Evolutionary conservation across 2,113 vertebrate genomes (phyloP), one percentile per base, ranked within the genome.

Genomic region (Philantomba maxwellii): DNA sequence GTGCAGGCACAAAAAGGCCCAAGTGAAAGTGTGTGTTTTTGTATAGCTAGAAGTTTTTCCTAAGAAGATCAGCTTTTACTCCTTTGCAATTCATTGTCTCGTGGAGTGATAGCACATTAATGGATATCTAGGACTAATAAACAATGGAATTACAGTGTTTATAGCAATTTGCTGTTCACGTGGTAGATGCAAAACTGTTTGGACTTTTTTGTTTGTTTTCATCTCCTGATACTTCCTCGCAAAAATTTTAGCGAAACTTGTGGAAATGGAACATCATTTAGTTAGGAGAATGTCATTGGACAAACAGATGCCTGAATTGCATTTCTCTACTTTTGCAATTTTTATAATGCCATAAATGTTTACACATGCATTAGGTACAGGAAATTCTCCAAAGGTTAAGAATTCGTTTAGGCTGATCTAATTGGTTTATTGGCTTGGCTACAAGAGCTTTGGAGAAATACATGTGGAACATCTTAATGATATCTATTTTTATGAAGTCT

Each of bases 351-450:
- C 88, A 75, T 77, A 83, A 97, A 97, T 85, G n/a, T 97, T 97
- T 97, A 98, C 39, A 95, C 53, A 90, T 80, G 60, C 49, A 51
- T 84, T 95, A 91, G 45, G 60, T 53, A 83, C 93, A 98, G 97
- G 92, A 96, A 98, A 93, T 91, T 94, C 97, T 94, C 75, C 66
- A 51, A 94, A 97, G 78, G 91, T 88, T 94, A 97, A 96, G 94
- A 51, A 86, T 98, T 87, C 92, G 91, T 92, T 73, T 96, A 39
- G 21, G 16, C 78, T 64, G 91, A 58, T 45, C 51, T 97, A 97
- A 88, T 97, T 98, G 94, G 58, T 97, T 97, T 96, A 95, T 90
- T 97, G 96, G 95, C 95, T 95, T 88, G 96, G 57, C 96, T 96
- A 93, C 43, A 97, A 97, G 83, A 81, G 80, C 64, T 97, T 75